phyloP scores from a whole-genome alignment of 2,888 invertebrate species.

The Stegana nigrithorax region DNA sequence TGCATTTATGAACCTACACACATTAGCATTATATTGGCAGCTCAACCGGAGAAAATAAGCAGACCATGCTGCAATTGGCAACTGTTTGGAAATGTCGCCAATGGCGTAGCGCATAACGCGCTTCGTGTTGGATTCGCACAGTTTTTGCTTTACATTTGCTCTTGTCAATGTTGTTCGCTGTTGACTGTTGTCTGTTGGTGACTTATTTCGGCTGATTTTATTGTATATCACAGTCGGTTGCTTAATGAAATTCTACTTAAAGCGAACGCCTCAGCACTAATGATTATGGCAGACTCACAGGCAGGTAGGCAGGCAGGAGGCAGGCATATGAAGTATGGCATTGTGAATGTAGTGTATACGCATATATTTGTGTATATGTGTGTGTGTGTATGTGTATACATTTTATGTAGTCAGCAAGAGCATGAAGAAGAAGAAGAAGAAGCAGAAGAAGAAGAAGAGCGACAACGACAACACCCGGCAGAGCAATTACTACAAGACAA shows the following conservation, averaged over 20 bases:
- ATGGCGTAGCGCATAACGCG: too few relatives aligned
- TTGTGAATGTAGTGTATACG: too few relatives aligned
- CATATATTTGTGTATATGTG: constrained; percentile 30
- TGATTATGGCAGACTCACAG: constrained; percentile 36
- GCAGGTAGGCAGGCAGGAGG: neutral
- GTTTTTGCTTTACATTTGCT: constrained; percentile 22
- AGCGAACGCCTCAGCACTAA: constrained; percentile 46
- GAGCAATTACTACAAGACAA: constrained; percentile 66
- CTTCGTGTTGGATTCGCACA: constrained; percentile 15
- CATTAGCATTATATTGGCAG: too few relatives aligned
- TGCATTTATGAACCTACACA: too few relatives aligned
- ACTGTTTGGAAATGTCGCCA: too few relatives aligned
- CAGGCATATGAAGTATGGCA: neutral
- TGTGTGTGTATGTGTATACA: too few relatives aligned
- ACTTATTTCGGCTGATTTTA: constrained; percentile 10
- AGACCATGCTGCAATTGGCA: too few relatives aligned
- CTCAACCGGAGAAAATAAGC: too few relatives aligned
- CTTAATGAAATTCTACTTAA: constrained; percentile 60
- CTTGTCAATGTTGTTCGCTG: neutral
- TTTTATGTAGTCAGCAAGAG: too few relatives aligned
- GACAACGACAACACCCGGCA: constrained; percentile 51
- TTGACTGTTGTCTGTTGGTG: constrained; percentile 3
- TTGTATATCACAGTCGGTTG: constrained; percentile 32
- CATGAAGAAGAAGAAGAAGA: neutral
- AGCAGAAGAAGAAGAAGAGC: neutral